Conservation (phyloP, 2,797 vertebrate species). For the Brachyrhaphis roseni region DNA sequence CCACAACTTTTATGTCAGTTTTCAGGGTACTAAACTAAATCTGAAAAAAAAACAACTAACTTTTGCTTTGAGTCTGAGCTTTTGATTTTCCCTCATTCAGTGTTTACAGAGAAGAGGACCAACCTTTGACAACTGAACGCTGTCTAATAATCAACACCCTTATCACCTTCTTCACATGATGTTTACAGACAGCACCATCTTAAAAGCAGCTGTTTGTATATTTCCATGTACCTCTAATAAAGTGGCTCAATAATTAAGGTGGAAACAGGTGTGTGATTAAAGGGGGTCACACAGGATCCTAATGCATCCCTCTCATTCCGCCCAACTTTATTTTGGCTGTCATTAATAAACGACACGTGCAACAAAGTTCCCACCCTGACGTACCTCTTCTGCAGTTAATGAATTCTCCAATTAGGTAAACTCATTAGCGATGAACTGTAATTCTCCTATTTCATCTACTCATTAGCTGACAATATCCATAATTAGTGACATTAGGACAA, state of each 20-base stretch:
- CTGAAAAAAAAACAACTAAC: background rate
- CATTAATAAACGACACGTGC: slow-evolving; percentile 54
- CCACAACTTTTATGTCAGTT: background rate
- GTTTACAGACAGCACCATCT: slow-evolving; percentile 47
- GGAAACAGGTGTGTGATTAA: slow-evolving; percentile 6
- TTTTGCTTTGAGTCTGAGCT: background rate
- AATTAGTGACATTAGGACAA: slow-evolving; percentile 70
- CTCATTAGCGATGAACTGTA: slow-evolving; percentile 71
- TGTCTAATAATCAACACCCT: slow-evolving; percentile 4
- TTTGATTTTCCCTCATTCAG: background rate
- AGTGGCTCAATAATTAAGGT: slow-evolving; percentile 39
- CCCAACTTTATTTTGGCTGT: slow-evolving; percentile 28
- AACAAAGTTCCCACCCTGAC: slow-evolving; percentile 49
- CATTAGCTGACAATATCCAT: slow-evolving; percentile 76
- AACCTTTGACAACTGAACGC: slow-evolving; percentile 2
- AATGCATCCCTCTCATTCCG: background rate
- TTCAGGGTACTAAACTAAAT: background rate
- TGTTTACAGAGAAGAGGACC: background rate
- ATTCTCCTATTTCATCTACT: slow-evolving; percentile 75
- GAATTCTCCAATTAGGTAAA: slow-evolving; percentile 75
- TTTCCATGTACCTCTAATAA: slow-evolving; percentile 42
- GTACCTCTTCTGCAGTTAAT: slow-evolving; percentile 68
- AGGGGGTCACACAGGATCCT: slow-evolving; percentile 16
- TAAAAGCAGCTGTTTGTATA: slow-evolving; percentile 43
- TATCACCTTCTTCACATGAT: slow-evolving; percentile 31